Percentiles rank a stretch among this genome's conserved stretches.
phyloP scores from a whole-genome alignment of 2,797 vertebrate genomes.

The Phalanger gymnotis region DNA sequence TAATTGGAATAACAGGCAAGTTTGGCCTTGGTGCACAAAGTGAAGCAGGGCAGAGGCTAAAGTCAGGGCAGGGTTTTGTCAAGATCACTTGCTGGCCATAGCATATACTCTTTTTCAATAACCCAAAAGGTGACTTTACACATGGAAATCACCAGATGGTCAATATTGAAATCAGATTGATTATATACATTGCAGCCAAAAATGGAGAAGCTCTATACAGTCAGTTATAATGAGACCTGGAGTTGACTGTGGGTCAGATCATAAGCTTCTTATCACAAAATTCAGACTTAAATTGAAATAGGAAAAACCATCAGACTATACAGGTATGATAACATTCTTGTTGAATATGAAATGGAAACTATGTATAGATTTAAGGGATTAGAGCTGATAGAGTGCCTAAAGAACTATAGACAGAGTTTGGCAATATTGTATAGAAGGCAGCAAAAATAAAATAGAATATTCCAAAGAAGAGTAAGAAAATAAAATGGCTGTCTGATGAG shows the following conservation, averaged over 20 bases:
- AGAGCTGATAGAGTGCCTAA: not conserved
- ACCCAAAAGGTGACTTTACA: not conserved
- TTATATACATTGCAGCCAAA: not conserved
- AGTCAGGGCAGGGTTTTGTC: not conserved
- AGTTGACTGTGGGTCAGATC: not conserved
- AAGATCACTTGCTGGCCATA: not conserved
- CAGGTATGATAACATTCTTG: not conserved
- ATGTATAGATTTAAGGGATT: not conserved
- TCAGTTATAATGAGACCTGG: not conserved
- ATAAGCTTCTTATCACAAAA: not conserved
- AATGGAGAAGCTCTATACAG: not conserved
- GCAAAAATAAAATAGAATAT: not conserved
- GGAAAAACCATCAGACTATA: not conserved
- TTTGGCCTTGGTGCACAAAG: not conserved
- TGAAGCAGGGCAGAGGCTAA: not conserved
- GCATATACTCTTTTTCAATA: not conserved
- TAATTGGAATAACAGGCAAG: not conserved
- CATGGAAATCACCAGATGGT: not conserved
- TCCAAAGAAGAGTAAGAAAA: not conserved
- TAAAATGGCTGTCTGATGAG: not conserved
- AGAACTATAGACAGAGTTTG: not conserved
- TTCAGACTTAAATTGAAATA: not conserved
- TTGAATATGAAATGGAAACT: not conserved
- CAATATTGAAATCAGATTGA: not conserved
- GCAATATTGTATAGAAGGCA: not conserved